Evolutionary conservation across 2,113 vertebrate species (phyloP).

Genomic region (Trematocara marginatum): DNA sequence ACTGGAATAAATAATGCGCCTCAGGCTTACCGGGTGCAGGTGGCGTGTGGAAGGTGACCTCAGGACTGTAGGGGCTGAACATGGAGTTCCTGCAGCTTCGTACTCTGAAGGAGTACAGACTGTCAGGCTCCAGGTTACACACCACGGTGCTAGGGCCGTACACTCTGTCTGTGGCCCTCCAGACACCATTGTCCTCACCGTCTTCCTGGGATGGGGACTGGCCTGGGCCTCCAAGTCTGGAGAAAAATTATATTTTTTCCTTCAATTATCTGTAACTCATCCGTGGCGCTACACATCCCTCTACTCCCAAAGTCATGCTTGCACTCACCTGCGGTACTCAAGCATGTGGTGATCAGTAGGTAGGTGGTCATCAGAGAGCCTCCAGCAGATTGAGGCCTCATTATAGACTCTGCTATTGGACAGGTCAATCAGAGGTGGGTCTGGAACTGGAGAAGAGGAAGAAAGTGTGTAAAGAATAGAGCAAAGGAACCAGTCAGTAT

Average conservation of each 20-base stretch:
- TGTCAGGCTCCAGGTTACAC: conserved; percentile 76
- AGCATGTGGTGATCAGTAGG: conserved; percentile 84
- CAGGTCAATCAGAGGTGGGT: conserved; percentile 86
- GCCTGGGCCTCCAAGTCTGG: neutral
- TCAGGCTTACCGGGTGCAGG: conserved; percentile 83
- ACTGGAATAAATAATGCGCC: rapidly evolving
- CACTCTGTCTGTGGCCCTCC: conserved; percentile 77
- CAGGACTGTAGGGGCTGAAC: conserved; percentile 84
- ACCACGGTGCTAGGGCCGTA: conserved; percentile 77
- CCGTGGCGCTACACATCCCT: neutral
- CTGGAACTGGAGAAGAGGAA: conserved; percentile 72
- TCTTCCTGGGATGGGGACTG: conserved; percentile 46
- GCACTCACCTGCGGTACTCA: conserved; percentile 80
- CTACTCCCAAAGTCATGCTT: too few relatives aligned
- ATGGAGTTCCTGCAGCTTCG: conserved; percentile 80
- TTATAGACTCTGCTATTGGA: conserved; percentile 85
- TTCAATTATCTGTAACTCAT: neutral
- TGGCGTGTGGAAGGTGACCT: conserved; percentile 82
- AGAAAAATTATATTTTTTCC: neutral
- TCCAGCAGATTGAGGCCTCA: conserved; percentile 85
- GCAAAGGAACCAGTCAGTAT: neutral
- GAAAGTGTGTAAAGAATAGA: neutral
- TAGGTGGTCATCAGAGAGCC: conserved; percentile 76
- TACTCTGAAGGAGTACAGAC: conserved; percentile 84
- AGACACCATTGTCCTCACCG: conserved; percentile 70